These are phyloP conservation scores for Nipponia nippon DNA, from an alignment of 2,113 vertebrate species.

Conservation along the genomic window DNA sequence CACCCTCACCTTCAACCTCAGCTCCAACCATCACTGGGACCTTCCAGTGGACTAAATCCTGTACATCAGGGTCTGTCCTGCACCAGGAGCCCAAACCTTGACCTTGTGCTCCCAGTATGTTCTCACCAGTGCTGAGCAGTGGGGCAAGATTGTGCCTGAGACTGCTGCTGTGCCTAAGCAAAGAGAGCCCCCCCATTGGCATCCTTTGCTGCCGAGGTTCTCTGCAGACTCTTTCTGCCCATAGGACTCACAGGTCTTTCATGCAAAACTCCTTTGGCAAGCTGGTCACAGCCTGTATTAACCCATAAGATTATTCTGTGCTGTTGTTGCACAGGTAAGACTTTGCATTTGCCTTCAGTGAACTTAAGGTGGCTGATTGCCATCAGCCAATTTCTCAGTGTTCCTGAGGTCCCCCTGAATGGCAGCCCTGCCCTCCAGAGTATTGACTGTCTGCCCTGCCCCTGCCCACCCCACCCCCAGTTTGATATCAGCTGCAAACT, in stretches of 20 bases:
- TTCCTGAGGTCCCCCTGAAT: not conserved
- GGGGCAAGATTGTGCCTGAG: not conserved
- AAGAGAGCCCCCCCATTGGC: not conserved
- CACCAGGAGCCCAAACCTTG: not conserved
- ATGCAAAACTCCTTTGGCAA: not conserved
- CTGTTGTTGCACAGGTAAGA: not conserved
- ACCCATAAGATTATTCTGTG: not conserved
- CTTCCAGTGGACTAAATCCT: not conserved
- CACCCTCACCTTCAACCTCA: rapidly evolving
- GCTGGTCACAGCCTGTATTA: not conserved
- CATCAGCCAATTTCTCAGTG: not conserved
- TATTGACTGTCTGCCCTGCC: too few relatives aligned
- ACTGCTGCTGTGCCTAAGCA: too few relatives aligned
- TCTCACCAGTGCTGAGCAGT: not conserved
- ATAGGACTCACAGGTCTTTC: not conserved
- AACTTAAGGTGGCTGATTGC: not conserved
- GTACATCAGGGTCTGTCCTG: not conserved
- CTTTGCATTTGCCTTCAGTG: not conserved
- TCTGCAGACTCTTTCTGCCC: not conserved
- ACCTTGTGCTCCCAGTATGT: not conserved
- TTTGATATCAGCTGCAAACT: not conserved
- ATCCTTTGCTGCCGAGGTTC: not conserved
- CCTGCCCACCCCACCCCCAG: rapidly evolving
- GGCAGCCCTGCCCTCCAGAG: not conserved
- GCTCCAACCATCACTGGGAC: too few relatives aligned